phyloP scores from a whole-genome alignment of 53 echinoderm and acorn worm genomes.

The Temnopleurus reevesii region DNA sequence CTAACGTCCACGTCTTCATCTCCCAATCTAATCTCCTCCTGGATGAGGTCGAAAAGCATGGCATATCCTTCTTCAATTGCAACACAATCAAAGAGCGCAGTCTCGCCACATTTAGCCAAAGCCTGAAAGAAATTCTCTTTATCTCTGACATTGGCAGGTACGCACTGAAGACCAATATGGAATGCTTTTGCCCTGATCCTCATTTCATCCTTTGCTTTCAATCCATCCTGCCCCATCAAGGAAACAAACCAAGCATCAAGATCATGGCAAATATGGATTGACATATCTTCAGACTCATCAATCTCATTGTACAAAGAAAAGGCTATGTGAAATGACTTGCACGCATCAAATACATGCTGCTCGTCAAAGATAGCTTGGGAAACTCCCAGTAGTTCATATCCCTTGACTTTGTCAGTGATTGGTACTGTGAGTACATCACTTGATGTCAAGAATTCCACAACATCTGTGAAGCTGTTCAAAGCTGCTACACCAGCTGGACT shows the following conservation, averaged over 20 bases:
- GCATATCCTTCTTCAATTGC: background rate
- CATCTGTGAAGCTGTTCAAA: constrained; percentile 13
- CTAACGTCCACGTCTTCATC: background rate
- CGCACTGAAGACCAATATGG: background rate
- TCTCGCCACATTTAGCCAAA: background rate
- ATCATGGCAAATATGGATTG: background rate
- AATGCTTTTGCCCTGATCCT: background rate
- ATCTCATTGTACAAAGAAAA: background rate
- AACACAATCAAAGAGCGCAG: background rate
- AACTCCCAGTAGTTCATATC: constrained; percentile 1
- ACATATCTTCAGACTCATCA: background rate
- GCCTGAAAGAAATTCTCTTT: background rate
- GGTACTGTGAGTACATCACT: background rate
- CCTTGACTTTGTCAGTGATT: background rate
- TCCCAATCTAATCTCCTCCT: background rate
- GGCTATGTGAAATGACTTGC: background rate
- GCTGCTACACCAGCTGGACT: background rate
- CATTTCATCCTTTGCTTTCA: background rate
- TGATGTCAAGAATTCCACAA: background rate
- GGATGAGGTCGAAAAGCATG: background rate
- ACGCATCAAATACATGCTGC: background rate
- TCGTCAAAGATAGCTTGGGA: constrained; percentile 1
- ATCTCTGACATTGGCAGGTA: background rate
- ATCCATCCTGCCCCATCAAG: background rate
- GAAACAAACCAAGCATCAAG: background rate